These are phyloP conservation scores for Neuroterus valhalla DNA, from an alignment of 1,140 invertebrate genomes.

Conservation along the genomic window DNA sequence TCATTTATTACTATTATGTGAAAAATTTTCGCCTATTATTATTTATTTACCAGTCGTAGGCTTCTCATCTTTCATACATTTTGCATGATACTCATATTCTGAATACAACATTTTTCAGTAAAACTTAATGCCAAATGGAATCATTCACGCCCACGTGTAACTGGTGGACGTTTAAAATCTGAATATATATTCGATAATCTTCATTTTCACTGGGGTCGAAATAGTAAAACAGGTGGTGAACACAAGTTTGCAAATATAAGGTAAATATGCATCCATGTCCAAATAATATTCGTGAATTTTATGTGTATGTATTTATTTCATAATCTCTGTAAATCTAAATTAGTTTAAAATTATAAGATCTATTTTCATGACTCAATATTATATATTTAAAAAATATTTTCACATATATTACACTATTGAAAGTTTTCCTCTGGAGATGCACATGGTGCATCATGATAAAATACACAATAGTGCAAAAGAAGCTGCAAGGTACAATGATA, in stretches of 20 bases:
- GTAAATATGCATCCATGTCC: background rate
- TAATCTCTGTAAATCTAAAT: no score
- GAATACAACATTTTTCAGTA: background rate
- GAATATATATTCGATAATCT: conserved; percentile 7
- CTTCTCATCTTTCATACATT: no score
- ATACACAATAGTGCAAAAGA: background rate
- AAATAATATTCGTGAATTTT: no score
- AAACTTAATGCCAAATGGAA: conserved; percentile 15
- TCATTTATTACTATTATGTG: background rate
- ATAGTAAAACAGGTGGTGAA: background rate
- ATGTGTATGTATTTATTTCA: no score
- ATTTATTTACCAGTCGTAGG: no score
- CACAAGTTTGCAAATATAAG: background rate
- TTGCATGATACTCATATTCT: no score
- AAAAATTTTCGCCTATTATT: no score
- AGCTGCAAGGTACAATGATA: background rate
- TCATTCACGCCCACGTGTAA: background rate
- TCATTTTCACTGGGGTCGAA: conserved; percentile 19
- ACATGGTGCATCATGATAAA: background rate
- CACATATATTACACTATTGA: no score
- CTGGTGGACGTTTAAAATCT: background rate
- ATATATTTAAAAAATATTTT: no score
- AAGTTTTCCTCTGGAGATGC: conserved; percentile 3
- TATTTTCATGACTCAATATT: no score
- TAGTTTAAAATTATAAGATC: no score